Conservation (phyloP, 2,797 vertebrate genomes). For the Gastrophryne carolinensis region DNA sequence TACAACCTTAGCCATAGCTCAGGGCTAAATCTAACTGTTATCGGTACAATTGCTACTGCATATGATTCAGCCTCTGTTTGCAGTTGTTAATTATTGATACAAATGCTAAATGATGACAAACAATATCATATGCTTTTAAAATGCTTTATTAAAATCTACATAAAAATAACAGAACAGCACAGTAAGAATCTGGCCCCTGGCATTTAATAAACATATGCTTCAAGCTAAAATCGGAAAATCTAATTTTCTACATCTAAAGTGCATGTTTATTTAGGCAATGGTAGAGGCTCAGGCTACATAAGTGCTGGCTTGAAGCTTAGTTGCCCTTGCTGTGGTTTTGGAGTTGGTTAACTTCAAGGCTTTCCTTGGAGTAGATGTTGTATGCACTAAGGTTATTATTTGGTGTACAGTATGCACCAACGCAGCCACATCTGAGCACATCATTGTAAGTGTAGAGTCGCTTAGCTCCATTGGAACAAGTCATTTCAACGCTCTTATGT, state of each 20-base stretch:
- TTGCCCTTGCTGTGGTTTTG: background rate
- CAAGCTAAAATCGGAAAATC: background rate
- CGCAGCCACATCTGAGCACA: constrained; percentile 68
- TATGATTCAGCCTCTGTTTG: too few relatives aligned
- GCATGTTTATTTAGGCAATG: background rate
- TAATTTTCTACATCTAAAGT: background rate
- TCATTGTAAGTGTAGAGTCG: constrained; percentile 60
- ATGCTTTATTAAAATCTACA: constrained; percentile 24
- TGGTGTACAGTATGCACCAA: constrained; percentile 55
- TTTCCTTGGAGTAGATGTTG: background rate
- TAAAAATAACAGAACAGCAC: background rate
- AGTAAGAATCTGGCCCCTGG: background rate
- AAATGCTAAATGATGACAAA: too few relatives aligned
- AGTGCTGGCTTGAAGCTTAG: background rate
- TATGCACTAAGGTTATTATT: background rate
- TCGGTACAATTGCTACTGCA: too few relatives aligned
- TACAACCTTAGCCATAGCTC: too few relatives aligned
- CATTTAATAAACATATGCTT: background rate
- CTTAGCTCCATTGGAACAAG: constrained; percentile 55
- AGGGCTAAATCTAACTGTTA: too few relatives aligned
- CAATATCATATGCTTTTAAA: too few relatives aligned
- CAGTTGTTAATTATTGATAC: too few relatives aligned
- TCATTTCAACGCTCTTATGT: constrained; percentile 61
- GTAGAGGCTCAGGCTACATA: background rate
- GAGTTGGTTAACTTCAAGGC: background rate